These are phyloP conservation scores for Acanthurus lineatus DNA, from an alignment of 2,797 vertebrate genomes.

Conservation along the genomic window DNA sequence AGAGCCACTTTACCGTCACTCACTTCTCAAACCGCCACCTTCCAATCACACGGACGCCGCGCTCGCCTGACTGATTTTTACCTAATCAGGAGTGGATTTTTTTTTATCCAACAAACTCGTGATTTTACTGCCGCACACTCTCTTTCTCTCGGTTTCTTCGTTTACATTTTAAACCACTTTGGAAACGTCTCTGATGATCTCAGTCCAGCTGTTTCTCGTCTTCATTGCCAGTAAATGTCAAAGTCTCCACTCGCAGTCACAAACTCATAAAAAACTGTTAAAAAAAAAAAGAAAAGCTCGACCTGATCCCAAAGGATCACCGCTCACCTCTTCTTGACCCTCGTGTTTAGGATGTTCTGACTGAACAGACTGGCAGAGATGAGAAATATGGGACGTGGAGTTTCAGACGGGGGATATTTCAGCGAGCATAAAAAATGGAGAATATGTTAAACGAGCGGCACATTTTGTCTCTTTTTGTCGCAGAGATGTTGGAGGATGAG, in stretches of 20 bases:
- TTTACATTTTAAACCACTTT: conserved; percentile 35
- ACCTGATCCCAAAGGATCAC: conserved; percentile 2
- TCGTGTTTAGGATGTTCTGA: not conserved
- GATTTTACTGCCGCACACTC: not conserved
- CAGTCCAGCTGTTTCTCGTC: conserved; percentile 18
- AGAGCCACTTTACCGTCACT: conserved; percentile 71
- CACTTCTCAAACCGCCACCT: conserved; percentile 57
- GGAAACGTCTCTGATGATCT: conserved; percentile 34
- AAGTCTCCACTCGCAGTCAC: conserved; percentile 20
- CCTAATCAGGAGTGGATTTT: conserved; percentile 66
- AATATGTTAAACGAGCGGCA: conserved; percentile 19
- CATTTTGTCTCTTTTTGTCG: conserved; percentile 14
- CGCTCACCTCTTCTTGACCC: conserved; percentile 14
- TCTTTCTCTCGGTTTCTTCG: conserved; percentile 12
- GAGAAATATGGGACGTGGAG: not conserved
- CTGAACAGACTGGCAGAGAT: not conserved
- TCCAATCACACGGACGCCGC: conserved; percentile 73
- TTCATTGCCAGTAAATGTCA: conserved; percentile 36
- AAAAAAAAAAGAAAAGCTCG: conserved; percentile 26
- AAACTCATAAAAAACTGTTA: not conserved
- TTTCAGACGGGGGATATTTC: conserved; percentile 1
- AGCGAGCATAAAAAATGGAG: conserved; percentile 6
- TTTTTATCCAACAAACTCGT: conserved; percentile 10
- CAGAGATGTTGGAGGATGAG: conserved; percentile 26
- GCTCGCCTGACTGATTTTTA: conserved; percentile 60